Conservation (phyloP, 2,797 vertebrate species). For the Sebastes ruberrimus region DNA sequence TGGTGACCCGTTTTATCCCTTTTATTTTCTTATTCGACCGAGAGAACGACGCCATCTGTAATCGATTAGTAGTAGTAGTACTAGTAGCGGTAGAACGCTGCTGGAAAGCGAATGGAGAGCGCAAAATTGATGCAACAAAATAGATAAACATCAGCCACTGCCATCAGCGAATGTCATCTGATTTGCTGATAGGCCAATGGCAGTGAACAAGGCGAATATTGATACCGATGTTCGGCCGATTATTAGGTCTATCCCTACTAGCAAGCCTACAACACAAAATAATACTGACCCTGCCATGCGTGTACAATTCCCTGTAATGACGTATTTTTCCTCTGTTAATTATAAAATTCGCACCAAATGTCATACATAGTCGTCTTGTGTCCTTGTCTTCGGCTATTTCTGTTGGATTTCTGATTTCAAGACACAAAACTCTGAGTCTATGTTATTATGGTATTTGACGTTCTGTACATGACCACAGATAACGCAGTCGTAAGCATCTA, state of each 20-base stretch:
- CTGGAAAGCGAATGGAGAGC: rapidly evolving
- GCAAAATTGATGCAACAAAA: too few species aligned
- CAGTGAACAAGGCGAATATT: too few species aligned
- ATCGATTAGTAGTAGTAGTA: too few species aligned
- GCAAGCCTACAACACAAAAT: neutral
- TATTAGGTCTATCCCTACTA: too few species aligned
- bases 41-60: too few species aligned
- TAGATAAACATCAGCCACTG: too few species aligned
- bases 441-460: neutral
- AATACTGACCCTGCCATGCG: neutral
- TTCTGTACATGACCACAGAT: neutral
- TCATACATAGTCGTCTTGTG: neutral
- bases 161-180: too few species aligned
- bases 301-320: neutral
- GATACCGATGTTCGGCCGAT: too few species aligned
- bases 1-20: too few species aligned
- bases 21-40: too few species aligned
- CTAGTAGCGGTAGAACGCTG: too few species aligned
- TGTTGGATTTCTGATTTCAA: neutral
- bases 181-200: neutral
- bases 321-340: neutral
- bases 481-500: neutral
- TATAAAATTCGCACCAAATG: neutral
- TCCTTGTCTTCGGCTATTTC: neutral
- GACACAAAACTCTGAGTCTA: neutral